phyloP scores from a whole-genome alignment of 2,888 invertebrate species.

The Metopia argyrocephala region DNA sequence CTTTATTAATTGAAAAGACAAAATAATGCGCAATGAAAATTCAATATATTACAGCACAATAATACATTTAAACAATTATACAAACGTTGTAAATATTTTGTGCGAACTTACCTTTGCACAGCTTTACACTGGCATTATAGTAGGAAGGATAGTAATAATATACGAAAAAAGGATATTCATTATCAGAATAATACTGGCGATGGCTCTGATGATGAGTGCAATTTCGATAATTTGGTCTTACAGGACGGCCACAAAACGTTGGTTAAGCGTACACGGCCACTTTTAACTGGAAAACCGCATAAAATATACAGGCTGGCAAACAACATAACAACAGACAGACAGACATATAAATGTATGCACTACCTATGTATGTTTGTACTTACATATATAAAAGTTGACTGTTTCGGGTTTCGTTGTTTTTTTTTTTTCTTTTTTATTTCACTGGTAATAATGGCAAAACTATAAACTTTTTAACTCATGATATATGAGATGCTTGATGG shows the following conservation, averaged over 20 bases:
- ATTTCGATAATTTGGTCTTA: constrained; percentile 63
- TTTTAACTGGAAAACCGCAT: constrained; percentile 32
- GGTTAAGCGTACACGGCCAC: constrained; percentile 56
- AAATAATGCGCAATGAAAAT: constrained; percentile 55
- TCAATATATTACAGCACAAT: constrained; percentile 56
- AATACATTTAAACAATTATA: neutral
- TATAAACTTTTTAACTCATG: constrained; percentile 16
- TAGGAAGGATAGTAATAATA: constrained; percentile 20
- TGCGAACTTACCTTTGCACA: constrained; percentile 43
- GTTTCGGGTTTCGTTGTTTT: neutral
- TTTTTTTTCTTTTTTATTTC: neutral
- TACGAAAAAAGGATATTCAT: constrained; percentile 52
- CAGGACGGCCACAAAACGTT: constrained; percentile 62
- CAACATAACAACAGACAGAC: neutral
- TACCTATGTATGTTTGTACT: too few relatives aligned
- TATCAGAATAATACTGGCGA: constrained; percentile 47
- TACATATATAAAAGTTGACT: constrained; percentile 15
- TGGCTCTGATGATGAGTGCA: constrained; percentile 58
- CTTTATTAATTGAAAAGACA: constrained; percentile 57
- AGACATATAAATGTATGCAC: constrained; percentile 19
- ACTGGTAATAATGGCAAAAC: constrained; percentile 11
- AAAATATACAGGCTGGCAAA: neutral
- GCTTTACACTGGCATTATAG: constrained; percentile 15
- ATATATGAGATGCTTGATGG: neutral
- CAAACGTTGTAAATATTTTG: constrained; percentile 26